phyloP scores from a whole-genome alignment of 2,888 invertebrate genomes.

The Herminia tarsipennalis region DNA sequence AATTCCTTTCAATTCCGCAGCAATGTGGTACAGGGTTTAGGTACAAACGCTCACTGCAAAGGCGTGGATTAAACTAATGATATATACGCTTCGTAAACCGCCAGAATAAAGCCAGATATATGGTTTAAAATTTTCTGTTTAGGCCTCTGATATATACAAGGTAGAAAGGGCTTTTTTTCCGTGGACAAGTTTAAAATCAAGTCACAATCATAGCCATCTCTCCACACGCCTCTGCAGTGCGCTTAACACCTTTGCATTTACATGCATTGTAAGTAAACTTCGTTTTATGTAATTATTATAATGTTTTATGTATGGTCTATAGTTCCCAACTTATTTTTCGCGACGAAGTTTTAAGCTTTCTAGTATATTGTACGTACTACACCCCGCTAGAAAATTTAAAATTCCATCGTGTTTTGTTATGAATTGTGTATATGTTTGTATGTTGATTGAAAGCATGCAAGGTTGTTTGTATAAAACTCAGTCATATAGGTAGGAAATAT shows the following conservation, averaged over 20 bases:
- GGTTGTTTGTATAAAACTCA: constrained; percentile 57
- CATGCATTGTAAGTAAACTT: constrained; percentile 35
- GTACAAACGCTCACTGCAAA: constrained; percentile 4
- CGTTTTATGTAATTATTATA: constrained; percentile 22
- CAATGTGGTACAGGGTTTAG: constrained; percentile 2
- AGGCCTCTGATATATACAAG: too few species aligned
- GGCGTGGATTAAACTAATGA: neutral
- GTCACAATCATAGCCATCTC: neutral
- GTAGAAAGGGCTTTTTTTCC: too few species aligned
- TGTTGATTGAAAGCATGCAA: constrained; percentile 49
- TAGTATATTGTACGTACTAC: constrained; percentile 16
- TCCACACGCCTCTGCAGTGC: constrained; percentile 14
- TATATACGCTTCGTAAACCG: too few species aligned
- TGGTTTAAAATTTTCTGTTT: too few species aligned
- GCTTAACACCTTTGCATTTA: constrained; percentile 31
- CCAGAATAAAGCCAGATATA: too few species aligned
- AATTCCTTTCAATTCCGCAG: too few species aligned
- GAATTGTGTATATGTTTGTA: constrained; percentile 60
- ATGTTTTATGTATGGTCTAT: constrained; percentile 37
- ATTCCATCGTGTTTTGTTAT: constrained; percentile 49
- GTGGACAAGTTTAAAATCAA: constrained; percentile 32
- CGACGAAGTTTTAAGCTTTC: constrained; percentile 29
- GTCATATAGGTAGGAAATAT: constrained; percentile 78
- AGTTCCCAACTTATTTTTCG: constrained; percentile 30
- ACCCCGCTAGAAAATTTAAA: constrained; percentile 34